Percentiles rank a stretch among this genome's conserved stretches.
Conservation (phyloP, 2,888 invertebrate genomes). For the Lithophane semibrunnea region DNA sequence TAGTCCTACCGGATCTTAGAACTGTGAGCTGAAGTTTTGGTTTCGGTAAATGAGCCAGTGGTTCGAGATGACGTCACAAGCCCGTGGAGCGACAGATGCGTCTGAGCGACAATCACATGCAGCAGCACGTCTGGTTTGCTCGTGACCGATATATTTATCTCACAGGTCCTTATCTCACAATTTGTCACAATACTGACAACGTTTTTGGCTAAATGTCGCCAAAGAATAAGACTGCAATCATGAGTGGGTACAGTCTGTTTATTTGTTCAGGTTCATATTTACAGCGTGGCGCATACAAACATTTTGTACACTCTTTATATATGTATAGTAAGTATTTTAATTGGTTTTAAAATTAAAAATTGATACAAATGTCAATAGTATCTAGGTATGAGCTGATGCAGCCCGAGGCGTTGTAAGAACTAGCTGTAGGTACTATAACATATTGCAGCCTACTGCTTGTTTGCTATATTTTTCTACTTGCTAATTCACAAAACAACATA, state of each 20-base stretch:
- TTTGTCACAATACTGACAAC: conserved; percentile 86
- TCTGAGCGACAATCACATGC: conserved; percentile 38
- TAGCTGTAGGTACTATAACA: not conserved
- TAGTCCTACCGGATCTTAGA: conserved; percentile 54
- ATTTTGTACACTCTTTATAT: not conserved
- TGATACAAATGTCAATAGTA: conserved; percentile 11
- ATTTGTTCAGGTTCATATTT: conserved; percentile 15
- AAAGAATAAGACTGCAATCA: conserved; percentile 73
- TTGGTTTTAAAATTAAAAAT: not conserved
- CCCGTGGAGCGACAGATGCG: conserved; percentile 45
- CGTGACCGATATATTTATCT: conserved; percentile 78
- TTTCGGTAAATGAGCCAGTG: conserved; percentile 18
- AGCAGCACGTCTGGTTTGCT: conserved; percentile 70
- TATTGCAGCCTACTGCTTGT: conserved; percentile 11
- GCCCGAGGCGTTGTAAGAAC: not conserved
- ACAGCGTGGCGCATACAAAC: not conserved
- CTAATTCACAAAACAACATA: conserved; percentile 40
- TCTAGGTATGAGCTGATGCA: not conserved
- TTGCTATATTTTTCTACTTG: conserved; percentile 8
- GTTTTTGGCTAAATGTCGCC: conserved; percentile 79
- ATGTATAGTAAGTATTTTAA: not conserved
- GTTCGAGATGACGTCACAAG: conserved; percentile 41
- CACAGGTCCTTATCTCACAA: conserved; percentile 83
- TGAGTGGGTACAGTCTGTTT: conserved; percentile 48
- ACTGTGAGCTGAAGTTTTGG: conserved; percentile 10